Conservation (phyloP, 1,140 invertebrate species). For the Campoletis sonorensis region DNA sequence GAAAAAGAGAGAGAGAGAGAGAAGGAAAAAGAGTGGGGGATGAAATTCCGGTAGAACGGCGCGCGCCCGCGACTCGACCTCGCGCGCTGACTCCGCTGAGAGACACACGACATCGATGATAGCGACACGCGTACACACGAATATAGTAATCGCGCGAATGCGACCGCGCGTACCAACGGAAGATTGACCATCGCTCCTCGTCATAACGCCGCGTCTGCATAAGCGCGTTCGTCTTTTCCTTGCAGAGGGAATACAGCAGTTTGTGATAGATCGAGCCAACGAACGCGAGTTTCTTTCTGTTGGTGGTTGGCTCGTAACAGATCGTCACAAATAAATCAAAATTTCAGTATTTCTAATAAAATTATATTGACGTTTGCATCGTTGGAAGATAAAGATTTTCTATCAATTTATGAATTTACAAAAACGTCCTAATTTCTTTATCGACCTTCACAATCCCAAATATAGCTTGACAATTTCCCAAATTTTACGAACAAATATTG, state of each 20-base stretch:
- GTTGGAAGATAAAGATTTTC: no score
- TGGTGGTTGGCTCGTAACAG: no score
- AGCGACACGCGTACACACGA: conserved; percentile 11
- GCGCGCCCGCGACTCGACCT: conserved; percentile 19
- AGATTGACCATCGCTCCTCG: conserved; percentile 20
- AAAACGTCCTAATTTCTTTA: no score
- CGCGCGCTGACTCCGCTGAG: conserved; percentile 5
- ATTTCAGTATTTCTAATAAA: no score
- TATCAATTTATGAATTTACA: no score
- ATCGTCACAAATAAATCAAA: no score
- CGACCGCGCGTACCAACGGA: neutral
- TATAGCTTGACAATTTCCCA: no score
- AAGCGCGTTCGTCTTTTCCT: neutral
- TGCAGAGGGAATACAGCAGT: neutral
- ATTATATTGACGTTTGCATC: no score
- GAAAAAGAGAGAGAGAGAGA: neutral
- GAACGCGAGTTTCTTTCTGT: neutral
- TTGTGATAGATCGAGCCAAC: neutral
- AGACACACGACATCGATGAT: conserved; percentile 11
- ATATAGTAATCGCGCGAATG: neutral
- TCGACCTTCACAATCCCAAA: no score
- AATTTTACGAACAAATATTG: no score
- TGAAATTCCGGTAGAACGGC: conserved; percentile 9
- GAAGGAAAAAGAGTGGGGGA: neutral
- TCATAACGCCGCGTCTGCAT: conserved; percentile 4